Evolutionary conservation across 2,113 vertebrate species (phyloP), one percentile per base, ranked within the genome.

Genomic region (Acrocephalus kingi): DNA sequence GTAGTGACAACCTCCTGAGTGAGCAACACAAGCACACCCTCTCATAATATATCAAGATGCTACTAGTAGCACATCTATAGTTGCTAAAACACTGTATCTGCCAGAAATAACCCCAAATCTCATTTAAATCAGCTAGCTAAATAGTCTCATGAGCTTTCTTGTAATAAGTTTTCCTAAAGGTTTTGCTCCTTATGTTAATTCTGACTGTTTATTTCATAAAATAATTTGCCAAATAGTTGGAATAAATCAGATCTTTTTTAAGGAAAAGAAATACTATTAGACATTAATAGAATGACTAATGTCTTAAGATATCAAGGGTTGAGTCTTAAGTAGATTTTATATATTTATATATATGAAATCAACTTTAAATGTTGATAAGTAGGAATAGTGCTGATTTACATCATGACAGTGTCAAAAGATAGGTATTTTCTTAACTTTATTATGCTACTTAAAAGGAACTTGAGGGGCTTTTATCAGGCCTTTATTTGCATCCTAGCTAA

Each of bases 11-110:
- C 7, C 10, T 46, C 21, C 23, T 39, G 19, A 54, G 3, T 43
- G 12, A 69, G 27, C 1, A 52, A 1, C 21, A 19, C 2, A 46
- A 48, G 9, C 4, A 37, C 5, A 45, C 0, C 1, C 2, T 75
- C 49, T 73, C 11, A 43, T 37, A 45, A 51, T 33, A 33, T 27
- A 74, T 30, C 12, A 68, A 10, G 3, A 23, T 77, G 43, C 1
- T 55, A 14, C 18, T 39, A 64, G 19, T 11, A 69, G 43, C 5
- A 31, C 3, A 41, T 9, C 14, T 20, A 4, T 18, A 61, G 8
- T 7, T 72, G 13, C 7, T 63, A 85, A 76, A 83, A n/a, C 23
- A 46, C 24, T n/a, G 10, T 45, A 33, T n/a, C 11, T 62, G 7
- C 5, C 23, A 74, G 35, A 45, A 23, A 52, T 14, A 49, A 83